phyloP scores from a whole-genome alignment of 2,888 invertebrate species.

The Limnephilus auricula region DNA sequence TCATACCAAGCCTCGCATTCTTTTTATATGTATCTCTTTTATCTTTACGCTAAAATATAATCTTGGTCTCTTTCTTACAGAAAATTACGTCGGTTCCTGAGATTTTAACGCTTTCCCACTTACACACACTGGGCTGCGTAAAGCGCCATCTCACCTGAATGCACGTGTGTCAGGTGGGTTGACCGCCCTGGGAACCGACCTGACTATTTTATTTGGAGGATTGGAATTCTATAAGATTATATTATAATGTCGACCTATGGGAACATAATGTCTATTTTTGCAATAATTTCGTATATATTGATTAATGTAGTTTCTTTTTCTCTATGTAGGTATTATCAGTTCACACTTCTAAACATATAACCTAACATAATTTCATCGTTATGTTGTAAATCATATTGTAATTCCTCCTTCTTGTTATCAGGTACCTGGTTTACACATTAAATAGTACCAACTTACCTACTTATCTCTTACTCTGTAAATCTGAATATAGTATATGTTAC shows the following conservation, averaged over 20 bases:
- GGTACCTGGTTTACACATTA: too few relatives aligned
- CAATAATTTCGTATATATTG: constrained; percentile 11
- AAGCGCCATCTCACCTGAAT: constrained; percentile 43
- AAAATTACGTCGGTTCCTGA: constrained; percentile 19
- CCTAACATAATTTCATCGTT: too few relatives aligned
- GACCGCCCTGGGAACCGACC: constrained; percentile 66
- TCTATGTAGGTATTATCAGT: too few relatives aligned
- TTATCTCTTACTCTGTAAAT: too few relatives aligned
- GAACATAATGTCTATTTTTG: background rate
- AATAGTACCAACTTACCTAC: too few relatives aligned
- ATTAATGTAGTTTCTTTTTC: too few relatives aligned
- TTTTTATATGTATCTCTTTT: background rate
- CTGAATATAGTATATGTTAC: too few relatives aligned
- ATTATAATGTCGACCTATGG: constrained; percentile 12
- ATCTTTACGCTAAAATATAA: background rate
- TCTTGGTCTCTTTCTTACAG: background rate
- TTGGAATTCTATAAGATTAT: constrained; percentile 8
- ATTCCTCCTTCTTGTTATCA: too few relatives aligned
- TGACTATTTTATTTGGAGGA: constrained; percentile 37
- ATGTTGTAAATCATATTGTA: too few relatives aligned
- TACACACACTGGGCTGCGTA: background rate
- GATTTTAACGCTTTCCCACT: constrained; percentile 5
- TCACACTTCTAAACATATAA: too few relatives aligned
- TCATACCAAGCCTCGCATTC: background rate
- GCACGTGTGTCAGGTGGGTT: constrained; percentile 66